phyloP scores from a whole-genome alignment of 2,888 invertebrate species.

The Spilosoma lubricipeda region DNA sequence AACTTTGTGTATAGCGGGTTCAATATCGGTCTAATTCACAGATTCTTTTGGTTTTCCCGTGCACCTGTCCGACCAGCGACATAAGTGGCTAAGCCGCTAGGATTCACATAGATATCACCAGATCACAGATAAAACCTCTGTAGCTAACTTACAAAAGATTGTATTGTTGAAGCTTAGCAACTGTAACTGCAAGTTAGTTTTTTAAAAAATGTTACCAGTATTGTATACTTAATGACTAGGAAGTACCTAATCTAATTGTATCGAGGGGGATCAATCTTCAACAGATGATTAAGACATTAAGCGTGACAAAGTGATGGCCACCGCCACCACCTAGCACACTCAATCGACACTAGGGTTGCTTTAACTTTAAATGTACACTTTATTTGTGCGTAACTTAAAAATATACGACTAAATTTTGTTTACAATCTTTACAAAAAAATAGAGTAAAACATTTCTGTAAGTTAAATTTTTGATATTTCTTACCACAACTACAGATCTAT shows the following conservation, averaged over 20 bases:
- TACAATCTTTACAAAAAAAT: too few relatives aligned
- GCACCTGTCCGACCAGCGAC: background rate
- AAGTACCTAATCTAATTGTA: background rate
- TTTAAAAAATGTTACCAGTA: background rate
- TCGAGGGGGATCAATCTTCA: background rate
- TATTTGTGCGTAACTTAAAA: background rate
- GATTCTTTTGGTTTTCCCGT: background rate
- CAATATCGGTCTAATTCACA: background rate
- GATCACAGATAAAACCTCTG: too few relatives aligned
- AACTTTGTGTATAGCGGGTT: background rate
- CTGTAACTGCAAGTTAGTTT: too few relatives aligned
- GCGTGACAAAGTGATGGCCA: constrained; percentile 10
- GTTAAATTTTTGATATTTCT: too few relatives aligned
- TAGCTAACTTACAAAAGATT: too few relatives aligned
- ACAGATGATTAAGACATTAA: constrained; percentile 17
- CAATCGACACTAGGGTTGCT: background rate
- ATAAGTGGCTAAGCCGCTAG: too few relatives aligned
- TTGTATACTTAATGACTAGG: background rate
- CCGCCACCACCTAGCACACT: background rate
- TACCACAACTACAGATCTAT: too few relatives aligned
- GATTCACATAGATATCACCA: too few relatives aligned
- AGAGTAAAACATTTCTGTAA: too few relatives aligned
- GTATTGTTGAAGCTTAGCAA: too few relatives aligned
- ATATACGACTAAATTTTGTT: too few relatives aligned
- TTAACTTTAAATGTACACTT: too few relatives aligned